Evolutionary conservation across 1,140 invertebrate genomes (phyloP), one percentile per base, ranked within the genome.

Genomic region (Asbolus verrucosus): DNA sequence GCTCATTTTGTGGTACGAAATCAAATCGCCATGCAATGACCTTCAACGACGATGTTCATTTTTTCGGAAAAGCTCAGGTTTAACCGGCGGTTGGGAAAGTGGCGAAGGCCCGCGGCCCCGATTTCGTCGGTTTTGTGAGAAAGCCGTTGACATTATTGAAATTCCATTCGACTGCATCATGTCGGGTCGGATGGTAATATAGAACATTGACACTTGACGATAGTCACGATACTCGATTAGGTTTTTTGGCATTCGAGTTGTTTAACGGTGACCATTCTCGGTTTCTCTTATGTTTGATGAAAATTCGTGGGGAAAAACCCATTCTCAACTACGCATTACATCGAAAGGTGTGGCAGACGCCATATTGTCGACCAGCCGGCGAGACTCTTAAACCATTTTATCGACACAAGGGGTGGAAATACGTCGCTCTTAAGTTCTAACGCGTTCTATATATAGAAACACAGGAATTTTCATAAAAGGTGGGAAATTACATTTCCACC

Each of bases 261-360:
- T 33, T 39, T 69, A 14, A 8, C 14, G 14, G 18, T 38, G 9
- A 11, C 31, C 19, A 31, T 46, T 6, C 15, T 63, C 11, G n/a
- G 15, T 19, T 36, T 54, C 16, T 24, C 63, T 14, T 50, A 46
- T 39, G 41, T 60, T 39, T 65, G 38, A 30, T n/a, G 8, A 9
- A 27, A 24, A 24, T 67, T 30, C 50, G 43, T 43, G 38, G 33
- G 62, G 27, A 65, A 41, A 65, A 65, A 61, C 36, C 24, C 27
- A 16, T 16, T 39, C 13, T 46, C 43, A 66, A 72, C 73, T 75
- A 76, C 75, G 76, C 77, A 72, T 75, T 75, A 76, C 67, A 70
- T 71, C 75, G 70, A 76, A 79, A 80, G 79, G 79, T 80, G 79
- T 80, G 78, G 77, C 77, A 71, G 79, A 69, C 78, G 79, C 79